Percentiles rank a stretch among this genome's conserved stretches.
Conservation (phyloP, 2,888 invertebrate genomes). For the Macrosoma leucophasiata region DNA sequence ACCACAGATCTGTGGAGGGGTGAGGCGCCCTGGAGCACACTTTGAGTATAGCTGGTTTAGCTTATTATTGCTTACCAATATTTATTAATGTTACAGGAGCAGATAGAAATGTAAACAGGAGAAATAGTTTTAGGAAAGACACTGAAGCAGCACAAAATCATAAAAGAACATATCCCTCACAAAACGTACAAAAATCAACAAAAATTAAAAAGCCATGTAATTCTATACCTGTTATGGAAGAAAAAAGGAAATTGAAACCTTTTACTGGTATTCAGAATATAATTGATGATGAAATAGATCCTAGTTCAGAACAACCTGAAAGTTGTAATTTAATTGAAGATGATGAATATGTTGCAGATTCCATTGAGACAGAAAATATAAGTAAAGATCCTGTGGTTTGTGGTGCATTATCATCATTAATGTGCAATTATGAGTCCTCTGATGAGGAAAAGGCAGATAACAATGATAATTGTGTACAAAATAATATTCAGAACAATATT, state of each 20-base stretch:
- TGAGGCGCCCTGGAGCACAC: too few species aligned
- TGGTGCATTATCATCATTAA: slow-evolving; percentile 73
- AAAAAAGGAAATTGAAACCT: slow-evolving; percentile 50
- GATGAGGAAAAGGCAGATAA: slow-evolving; percentile 50
- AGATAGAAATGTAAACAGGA: background rate
- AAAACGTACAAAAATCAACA: slow-evolving; percentile 3
- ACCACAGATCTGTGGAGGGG: too few species aligned
- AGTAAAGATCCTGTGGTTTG: slow-evolving; percentile 47
- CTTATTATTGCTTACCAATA: too few species aligned
- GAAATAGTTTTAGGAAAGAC: background rate
- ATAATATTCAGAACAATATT: slow-evolving; percentile 6
- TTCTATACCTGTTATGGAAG: slow-evolving; percentile 30
- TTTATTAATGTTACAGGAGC: slow-evolving; percentile 3
- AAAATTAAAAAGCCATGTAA: slow-evolving; percentile 26
- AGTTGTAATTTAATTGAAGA: slow-evolving; percentile 50
- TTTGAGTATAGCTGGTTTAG: too few species aligned
- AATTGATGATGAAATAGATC: slow-evolving; percentile 34
- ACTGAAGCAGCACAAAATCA: background rate
- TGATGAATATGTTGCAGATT: slow-evolving; percentile 36
- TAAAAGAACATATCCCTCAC: too few species aligned
- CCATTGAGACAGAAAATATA: slow-evolving; percentile 10
- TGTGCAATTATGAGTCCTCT: slow-evolving; percentile 74
- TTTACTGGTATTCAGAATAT: slow-evolving; percentile 67
- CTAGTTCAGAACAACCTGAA: slow-evolving; percentile 30
- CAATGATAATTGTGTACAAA: slow-evolving; percentile 10